These are phyloP conservation scores for Dysdera silvatica DNA, from an alignment of 1,140 invertebrate species.

Conservation along the genomic window DNA sequence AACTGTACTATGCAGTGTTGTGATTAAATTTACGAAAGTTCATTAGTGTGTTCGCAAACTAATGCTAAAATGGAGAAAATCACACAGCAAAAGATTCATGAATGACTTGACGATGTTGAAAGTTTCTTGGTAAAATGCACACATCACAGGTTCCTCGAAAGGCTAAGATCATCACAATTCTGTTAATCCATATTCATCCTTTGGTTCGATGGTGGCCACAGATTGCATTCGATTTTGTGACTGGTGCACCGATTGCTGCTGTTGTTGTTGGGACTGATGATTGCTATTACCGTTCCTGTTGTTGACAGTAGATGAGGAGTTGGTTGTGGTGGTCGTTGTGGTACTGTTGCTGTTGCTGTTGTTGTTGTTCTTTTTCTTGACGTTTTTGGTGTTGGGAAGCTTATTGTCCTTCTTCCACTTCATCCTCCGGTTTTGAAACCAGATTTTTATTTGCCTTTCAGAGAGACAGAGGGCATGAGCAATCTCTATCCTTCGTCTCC, in stretches of 20 bases:
- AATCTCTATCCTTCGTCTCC: conserved; percentile 91
- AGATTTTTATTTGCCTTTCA: conserved; percentile 96
- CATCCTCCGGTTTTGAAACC: conserved; percentile 80
- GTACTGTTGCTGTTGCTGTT: conserved; percentile 33
- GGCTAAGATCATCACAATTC: conserved; percentile 31
- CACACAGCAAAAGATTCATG: too few species aligned
- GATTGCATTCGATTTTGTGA: not conserved
- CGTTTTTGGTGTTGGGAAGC: conserved; percentile 91
- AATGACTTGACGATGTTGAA: too few species aligned
- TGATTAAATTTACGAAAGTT: too few species aligned
- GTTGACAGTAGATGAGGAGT: not conserved
- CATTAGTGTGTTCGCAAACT: too few species aligned
- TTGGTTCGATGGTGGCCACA: conserved; percentile 15
- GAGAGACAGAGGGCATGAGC: conserved; percentile 89
- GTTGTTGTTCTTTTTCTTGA: conserved; percentile 49
- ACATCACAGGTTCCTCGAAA: too few species aligned
- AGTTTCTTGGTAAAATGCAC: too few species aligned
- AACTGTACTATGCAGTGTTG: too few species aligned
- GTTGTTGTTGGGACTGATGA: not conserved
- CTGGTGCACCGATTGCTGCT: conserved; percentile 11
- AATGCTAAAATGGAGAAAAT: too few species aligned
- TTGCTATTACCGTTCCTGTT: not conserved
- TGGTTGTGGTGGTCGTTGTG: conserved; percentile 2
- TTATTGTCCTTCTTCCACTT: conserved; percentile 98
- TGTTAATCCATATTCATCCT: conserved; percentile 28